Conservation (phyloP, 2,797 vertebrate species). For the Macroramphosus scolopax region DNA sequence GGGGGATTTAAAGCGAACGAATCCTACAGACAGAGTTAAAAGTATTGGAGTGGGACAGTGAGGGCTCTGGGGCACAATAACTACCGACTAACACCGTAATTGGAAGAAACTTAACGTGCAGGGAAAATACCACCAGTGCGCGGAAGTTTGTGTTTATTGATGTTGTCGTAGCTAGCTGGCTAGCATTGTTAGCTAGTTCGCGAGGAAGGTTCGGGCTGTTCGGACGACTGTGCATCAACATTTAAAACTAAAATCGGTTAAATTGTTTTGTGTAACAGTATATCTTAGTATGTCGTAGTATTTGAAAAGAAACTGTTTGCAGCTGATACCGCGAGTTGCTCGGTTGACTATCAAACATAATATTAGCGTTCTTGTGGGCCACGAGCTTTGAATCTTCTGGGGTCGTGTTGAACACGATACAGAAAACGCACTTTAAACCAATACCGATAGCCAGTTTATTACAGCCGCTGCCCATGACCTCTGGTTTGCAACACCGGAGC, state of each 20-base stretch:
- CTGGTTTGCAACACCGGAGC: constrained; percentile 16
- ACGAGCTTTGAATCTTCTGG: constrained; percentile 25
- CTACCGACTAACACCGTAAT: neutral
- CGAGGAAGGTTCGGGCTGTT: too few relatives aligned
- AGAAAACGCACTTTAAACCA: neutral
- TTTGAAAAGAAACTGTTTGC: too few relatives aligned
- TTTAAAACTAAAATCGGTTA: too few relatives aligned
- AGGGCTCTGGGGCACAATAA: too few relatives aligned
- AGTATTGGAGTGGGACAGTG: too few relatives aligned
- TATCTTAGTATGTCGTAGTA: too few relatives aligned
- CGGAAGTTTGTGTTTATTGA: constrained; percentile 62
- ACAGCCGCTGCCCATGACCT: constrained; percentile 24
- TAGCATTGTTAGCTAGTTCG: too few relatives aligned
- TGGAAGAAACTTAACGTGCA: constrained; percentile 1
- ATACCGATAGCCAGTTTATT: neutral
- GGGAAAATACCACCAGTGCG: constrained; percentile 17
- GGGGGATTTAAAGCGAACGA: constrained; percentile 40
- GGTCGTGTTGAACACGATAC: constrained; percentile 15
- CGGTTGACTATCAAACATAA: constrained; percentile 8
- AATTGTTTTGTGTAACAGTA: too few relatives aligned
- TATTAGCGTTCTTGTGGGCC: constrained; percentile 10
- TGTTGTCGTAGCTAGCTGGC: constrained; percentile 31
- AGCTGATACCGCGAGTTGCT: too few relatives aligned
- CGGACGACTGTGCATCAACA: too few relatives aligned
- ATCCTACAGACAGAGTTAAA: neutral